Evolutionary conservation across 1,140 invertebrate genomes (phyloP).

Genomic region (Apis cerana): DNA sequence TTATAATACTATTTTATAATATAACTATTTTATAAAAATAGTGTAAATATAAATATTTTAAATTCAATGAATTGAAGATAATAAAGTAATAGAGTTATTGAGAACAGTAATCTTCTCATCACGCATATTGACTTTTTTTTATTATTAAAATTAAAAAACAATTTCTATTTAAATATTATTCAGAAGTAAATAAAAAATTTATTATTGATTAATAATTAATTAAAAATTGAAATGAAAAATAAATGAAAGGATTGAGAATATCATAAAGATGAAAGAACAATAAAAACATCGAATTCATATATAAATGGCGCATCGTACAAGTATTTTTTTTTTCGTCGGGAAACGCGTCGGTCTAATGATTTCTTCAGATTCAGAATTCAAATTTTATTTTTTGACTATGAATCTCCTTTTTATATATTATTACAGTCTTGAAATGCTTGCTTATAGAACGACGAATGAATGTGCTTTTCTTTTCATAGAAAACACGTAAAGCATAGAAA

Average conservation of each 20-base stretch:
- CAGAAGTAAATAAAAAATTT: too few species aligned
- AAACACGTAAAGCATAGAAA: conserved; percentile 21
- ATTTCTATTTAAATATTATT: background rate
- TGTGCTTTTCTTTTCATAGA: conserved; percentile 24
- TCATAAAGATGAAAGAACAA: background rate
- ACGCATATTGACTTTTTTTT: background rate
- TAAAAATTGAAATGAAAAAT: background rate
- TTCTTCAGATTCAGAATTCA: background rate
- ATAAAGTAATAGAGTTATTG: conserved; percentile 18
- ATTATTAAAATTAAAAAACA: background rate
- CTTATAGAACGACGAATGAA: conserved; percentile 35
- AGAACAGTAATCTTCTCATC: conserved; percentile 7
- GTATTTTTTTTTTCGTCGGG: conserved; percentile 46
- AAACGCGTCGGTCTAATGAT: conserved; percentile 27
- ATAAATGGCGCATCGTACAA: conserved; percentile 41
- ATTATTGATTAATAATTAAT: background rate
- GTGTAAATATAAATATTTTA: too few species aligned
- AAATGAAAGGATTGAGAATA: conserved; percentile 18
- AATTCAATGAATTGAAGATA: conserved; percentile 2
- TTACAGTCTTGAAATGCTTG: conserved; percentile 54
- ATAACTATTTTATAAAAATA: background rate
- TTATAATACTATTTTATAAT: too few species aligned
- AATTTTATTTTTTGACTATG: conserved; percentile 24
- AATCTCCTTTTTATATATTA: background rate
- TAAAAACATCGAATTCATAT: conserved; percentile 9